These are phyloP conservation scores for Conus betulinus DNA, from an alignment of 1,140 invertebrate species.

Conservation along the genomic window DNA sequence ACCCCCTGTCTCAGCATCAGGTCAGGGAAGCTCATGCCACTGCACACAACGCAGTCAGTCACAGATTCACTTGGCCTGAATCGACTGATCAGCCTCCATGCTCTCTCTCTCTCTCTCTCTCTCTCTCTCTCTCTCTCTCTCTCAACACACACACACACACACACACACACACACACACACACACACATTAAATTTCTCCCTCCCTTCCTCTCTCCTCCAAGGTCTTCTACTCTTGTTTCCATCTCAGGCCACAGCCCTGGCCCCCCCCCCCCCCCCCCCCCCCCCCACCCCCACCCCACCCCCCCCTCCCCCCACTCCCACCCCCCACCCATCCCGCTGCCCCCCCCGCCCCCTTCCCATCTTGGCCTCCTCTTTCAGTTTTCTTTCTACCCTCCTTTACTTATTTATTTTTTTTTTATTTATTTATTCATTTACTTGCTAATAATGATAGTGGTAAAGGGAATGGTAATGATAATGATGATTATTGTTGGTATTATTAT, in stretches of 20 bases:
- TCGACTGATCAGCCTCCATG: background rate
- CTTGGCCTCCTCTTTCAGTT: background rate
- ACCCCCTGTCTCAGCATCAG: slow-evolving; percentile 90
- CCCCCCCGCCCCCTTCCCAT: background rate
- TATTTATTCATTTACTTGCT: too few species aligned
- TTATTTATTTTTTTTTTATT: too few species aligned
- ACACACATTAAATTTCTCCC: background rate
- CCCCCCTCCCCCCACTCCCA: background rate
- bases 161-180: background rate
- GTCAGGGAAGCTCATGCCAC: slow-evolving; percentile 80
- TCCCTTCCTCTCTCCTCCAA: background rate
- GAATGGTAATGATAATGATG: too few species aligned
- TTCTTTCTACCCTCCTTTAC: background rate
- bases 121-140: background rate
- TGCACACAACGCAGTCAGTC: slow-evolving; percentile 47
- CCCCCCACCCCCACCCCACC: background rate
- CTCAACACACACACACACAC: background rate
- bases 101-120: background rate
- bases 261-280: background rate
- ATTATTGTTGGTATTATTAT: too few species aligned
- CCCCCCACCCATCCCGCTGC: background rate
- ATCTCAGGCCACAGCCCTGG: background rate
- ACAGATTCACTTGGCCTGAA: background rate
- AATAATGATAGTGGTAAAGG: too few species aligned
- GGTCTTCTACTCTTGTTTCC: background rate